Conservation (phyloP, 2,888 invertebrate genomes). For the Megaustenia siamemsis region DNA sequence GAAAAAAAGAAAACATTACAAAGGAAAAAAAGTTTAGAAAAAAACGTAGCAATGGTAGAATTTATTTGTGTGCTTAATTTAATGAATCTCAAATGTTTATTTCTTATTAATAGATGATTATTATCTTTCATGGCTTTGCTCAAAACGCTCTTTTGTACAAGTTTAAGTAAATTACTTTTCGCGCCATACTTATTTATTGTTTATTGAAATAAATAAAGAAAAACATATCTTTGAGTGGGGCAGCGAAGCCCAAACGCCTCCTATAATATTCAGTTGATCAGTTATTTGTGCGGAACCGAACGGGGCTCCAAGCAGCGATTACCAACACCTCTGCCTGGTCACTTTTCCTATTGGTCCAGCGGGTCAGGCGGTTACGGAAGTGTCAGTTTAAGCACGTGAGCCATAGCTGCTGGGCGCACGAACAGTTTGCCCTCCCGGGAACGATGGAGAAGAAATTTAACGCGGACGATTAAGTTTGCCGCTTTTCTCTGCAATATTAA, state of each 20-base stretch:
- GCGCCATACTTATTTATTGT: too few relatives aligned
- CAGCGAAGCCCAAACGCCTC: background rate
- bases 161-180: too few relatives aligned
- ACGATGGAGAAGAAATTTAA: conserved; percentile 19
- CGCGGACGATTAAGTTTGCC: conserved; percentile 47
- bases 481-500: conserved; percentile 51
- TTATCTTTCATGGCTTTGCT: too few relatives aligned
- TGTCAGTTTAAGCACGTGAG: conserved; percentile 13
- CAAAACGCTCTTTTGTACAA: too few relatives aligned
- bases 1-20: too few relatives aligned
- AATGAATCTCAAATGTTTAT: too few relatives aligned
- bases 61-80: too few relatives aligned
- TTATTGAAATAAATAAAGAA: too few relatives aligned
- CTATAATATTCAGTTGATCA: background rate
- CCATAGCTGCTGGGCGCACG: background rate
- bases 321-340: background rate
- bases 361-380: background rate
- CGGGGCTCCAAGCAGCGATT: background rate
- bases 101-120: too few relatives aligned
- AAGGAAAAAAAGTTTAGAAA: too few relatives aligned
- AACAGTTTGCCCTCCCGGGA: conserved; percentile 32
- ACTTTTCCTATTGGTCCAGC: background rate
- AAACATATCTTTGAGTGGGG: too few relatives aligned
- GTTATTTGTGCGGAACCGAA: background rate
- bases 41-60: too few relatives aligned